phyloP scores from a whole-genome alignment of 2,888 invertebrate genomes.

The Teleogryllus oceanicus region DNA sequence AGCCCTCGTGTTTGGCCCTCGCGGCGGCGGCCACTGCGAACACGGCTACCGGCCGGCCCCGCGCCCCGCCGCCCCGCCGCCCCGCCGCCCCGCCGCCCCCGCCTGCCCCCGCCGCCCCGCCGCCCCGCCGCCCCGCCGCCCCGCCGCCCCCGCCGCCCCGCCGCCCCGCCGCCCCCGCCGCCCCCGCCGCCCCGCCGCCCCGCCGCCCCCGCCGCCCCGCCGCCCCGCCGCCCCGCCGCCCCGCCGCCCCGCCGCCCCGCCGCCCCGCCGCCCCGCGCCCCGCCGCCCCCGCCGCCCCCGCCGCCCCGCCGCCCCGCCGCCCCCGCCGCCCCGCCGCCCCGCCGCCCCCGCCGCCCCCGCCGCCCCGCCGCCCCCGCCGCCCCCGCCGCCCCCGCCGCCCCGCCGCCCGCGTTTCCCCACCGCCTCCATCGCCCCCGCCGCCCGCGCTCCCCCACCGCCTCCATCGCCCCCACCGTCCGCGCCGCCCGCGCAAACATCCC shows the following conservation, averaged over 20 bases:
- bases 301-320: no score
- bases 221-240: neutral
- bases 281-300: neutral
- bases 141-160: no score
- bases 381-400: neutral
- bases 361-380: neutral
- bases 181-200: neutral
- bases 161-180: no score
- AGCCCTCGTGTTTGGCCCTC: neutral
- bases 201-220: no score
- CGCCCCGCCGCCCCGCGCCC: no score
- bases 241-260: no score
- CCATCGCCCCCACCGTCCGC: neutral
- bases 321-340: neutral
- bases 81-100: neutral
- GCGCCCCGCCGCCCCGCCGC: neutral
- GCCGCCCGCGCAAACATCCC: neutral
- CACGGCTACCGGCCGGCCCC: neutral
- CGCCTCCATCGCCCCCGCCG: neutral
- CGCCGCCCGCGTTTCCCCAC: neutral
- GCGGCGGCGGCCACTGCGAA: conserved; percentile 3
- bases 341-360: no score
- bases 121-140: no score
- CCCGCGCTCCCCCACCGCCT: neutral
- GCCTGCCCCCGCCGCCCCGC: neutral